Percentiles rank a stretch among this genome's conserved stretches.
phyloP scores from a whole-genome alignment of 2,113 vertebrate genomes.

The rat (Rattus norvegicus) region DNA sequence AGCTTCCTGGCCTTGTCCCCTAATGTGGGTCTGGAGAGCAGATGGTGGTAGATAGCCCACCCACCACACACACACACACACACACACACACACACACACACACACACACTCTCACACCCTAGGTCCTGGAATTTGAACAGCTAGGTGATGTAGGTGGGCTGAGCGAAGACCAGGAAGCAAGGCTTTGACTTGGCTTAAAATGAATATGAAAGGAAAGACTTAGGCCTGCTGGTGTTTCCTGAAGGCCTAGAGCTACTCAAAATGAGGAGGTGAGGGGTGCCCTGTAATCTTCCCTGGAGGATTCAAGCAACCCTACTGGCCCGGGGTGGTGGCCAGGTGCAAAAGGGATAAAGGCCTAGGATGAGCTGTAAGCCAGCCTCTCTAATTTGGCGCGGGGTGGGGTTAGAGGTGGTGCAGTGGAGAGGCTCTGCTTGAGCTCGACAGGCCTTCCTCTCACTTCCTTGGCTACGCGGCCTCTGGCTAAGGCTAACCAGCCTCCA shows the following conservation, averaged over 20 bases:
- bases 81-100: background rate
- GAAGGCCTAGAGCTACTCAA: constrained; percentile 39
- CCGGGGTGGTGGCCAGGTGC: constrained; percentile 56
- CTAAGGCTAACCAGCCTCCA: constrained; percentile 20
- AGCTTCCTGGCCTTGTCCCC: constrained; percentile 9
- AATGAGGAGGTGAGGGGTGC: background rate
- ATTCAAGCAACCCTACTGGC: constrained; percentile 21
- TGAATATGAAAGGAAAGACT: constrained; percentile 53
- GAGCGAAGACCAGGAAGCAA: constrained; percentile 4
- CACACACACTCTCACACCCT: background rate
- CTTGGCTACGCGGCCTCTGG: constrained; percentile 14
- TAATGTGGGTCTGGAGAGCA: constrained; percentile 47
- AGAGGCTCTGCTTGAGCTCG: background rate
- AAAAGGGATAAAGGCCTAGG: background rate
- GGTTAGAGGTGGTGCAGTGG: background rate
- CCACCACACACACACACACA: background rate
- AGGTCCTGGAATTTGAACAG: background rate
- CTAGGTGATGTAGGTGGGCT: background rate
- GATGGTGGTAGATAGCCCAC: background rate
- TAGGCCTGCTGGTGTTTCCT: background rate
- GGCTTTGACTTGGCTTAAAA: constrained; percentile 26
- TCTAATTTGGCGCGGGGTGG: background rate
- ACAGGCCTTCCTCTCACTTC: background rate
- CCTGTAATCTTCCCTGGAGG: constrained; percentile 40
- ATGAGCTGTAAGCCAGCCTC: background rate